These are phyloP conservation scores for Aphelinus atriplicis DNA, from an alignment of 1,140 invertebrate species.

Conservation along the genomic window DNA sequence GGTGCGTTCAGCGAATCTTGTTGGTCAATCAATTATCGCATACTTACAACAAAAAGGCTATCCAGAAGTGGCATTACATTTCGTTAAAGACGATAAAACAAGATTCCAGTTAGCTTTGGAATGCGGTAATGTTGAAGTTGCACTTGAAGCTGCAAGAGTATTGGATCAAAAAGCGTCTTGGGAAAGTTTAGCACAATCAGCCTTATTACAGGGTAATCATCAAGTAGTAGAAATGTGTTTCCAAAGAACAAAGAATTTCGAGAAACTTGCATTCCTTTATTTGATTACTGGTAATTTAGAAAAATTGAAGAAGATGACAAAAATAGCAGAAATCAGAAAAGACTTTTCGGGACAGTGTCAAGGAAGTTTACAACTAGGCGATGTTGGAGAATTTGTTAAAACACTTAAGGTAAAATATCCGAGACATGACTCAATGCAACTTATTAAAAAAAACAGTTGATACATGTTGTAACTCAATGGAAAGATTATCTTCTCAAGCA, in stretches of 20 bases:
- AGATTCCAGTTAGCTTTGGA: slow-evolving; percentile 95
- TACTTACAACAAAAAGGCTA: slow-evolving; percentile 99
- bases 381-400: slow-evolving; percentile 89
- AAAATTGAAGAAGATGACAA: slow-evolving; percentile 98
- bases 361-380: slow-evolving; percentile 90
- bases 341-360: slow-evolving; percentile 97
- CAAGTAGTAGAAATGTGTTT: slow-evolving; percentile 99
- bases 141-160: slow-evolving; percentile 90
- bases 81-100: slow-evolving; percentile 99
- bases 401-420: slow-evolving; percentile 80
- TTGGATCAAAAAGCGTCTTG: slow-evolving; percentile 95
- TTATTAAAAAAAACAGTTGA: no score
- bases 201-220: slow-evolving; percentile 93
- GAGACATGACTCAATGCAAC: not conserved
- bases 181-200: slow-evolving; percentile 96
- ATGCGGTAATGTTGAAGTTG: slow-evolving; percentile 98
- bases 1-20: slow-evolving; percentile 95
- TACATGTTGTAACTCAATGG: no score
- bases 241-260: slow-evolving; percentile 99
- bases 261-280: slow-evolving; percentile 98
- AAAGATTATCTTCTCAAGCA: no score
- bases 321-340: slow-evolving; percentile 96
- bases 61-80: slow-evolving; percentile 99
- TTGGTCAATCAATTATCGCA: slow-evolving; percentile 98
- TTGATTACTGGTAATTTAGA: slow-evolving; percentile 98